phyloP scores from a whole-genome alignment of 2,888 invertebrate species.

The Pollenia labialis region DNA sequence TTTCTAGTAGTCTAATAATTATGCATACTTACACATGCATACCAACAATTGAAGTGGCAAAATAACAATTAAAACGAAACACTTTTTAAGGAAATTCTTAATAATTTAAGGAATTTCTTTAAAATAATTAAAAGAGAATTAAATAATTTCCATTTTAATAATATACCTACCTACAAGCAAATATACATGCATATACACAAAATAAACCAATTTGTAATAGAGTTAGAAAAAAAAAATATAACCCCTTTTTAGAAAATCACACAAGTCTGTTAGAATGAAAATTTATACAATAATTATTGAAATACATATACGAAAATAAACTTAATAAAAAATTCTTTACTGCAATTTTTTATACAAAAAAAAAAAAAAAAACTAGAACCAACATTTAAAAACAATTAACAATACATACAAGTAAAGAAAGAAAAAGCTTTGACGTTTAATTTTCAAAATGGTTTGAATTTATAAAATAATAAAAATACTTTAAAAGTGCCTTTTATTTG shows the following conservation, averaged over 20 bases:
- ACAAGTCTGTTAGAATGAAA: constrained; percentile 65
- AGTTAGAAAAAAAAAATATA: constrained; percentile 10
- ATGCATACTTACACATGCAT: constrained; percentile 16
- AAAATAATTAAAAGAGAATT: background rate
- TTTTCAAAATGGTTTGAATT: constrained; percentile 28
- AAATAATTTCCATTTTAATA: background rate
- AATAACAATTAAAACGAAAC: constrained; percentile 2
- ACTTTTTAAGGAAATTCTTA: background rate
- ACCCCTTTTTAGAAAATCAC: constrained; percentile 51
- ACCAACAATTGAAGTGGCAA: constrained; percentile 9
- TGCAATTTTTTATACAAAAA: constrained; percentile 54
- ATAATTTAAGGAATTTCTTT: background rate
- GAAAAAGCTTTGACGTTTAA: constrained; percentile 45
- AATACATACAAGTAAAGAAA: constrained; percentile 6
- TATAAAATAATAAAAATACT: constrained; percentile 51
- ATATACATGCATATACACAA: constrained; percentile 23
- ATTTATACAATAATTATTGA: constrained; percentile 53
- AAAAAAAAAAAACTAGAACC: constrained; percentile 32
- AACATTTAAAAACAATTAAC: constrained; percentile 26
- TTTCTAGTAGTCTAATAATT: constrained; percentile 64
- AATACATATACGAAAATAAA: constrained; percentile 16
- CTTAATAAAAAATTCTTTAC: constrained; percentile 46
- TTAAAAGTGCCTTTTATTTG: constrained; percentile 73
- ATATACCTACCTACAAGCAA: constrained; percentile 28
- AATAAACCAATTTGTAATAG: constrained; percentile 32